phyloP scores from a whole-genome alignment of 1,140 invertebrate species.

The Lamellibrachia luymesi region DNA sequence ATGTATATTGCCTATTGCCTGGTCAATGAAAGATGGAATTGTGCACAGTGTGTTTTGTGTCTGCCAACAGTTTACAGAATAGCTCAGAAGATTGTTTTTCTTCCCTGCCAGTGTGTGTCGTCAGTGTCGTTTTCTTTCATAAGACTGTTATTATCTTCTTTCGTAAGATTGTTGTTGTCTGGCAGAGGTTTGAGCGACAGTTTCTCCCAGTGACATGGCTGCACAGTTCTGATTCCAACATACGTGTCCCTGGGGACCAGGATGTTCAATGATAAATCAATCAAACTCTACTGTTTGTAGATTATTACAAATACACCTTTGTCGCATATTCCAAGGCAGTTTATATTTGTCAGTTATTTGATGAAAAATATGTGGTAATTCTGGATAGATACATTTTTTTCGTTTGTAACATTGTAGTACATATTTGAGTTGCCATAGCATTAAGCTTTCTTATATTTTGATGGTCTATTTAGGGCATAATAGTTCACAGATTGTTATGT shows the following conservation, averaged over 20 bases:
- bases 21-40: background rate
- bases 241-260: background rate
- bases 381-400: background rate
- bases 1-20: background rate
- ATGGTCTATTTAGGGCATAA: too few species aligned
- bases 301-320: background rate
- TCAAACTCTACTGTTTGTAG: background rate
- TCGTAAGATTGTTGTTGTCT: background rate
- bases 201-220: background rate
- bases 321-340: background rate
- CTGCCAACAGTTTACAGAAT: background rate
- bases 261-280: background rate
- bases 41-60: background rate
- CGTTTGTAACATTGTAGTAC: too few species aligned
- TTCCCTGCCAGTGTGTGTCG: background rate
- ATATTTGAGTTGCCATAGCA: too few species aligned
- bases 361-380: background rate
- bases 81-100: background rate
- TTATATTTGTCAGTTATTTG: background rate
- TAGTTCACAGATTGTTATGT: background rate
- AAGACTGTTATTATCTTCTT: background rate
- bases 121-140: background rate
- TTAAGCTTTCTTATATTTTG: too few species aligned
- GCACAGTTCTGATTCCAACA: background rate
- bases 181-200: background rate